Percentiles rank a stretch among this genome's conserved stretches.
phyloP scores from a whole-genome alignment of 2,113 vertebrate genomes.

The Cavia porcellus region DNA sequence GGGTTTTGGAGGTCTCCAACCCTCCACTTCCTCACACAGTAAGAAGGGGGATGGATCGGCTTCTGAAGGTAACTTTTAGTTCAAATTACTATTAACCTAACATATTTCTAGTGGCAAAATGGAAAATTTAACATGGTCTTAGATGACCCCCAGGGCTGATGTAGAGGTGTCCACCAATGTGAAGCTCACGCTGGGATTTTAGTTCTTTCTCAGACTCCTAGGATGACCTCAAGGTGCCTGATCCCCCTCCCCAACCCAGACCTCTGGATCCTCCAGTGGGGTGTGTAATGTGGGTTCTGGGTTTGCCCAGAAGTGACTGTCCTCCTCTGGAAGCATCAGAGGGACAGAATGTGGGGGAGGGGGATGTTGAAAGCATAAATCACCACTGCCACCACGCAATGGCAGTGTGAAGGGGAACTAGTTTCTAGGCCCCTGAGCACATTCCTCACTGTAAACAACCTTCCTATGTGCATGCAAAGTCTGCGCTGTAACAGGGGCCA shows the following conservation, averaged over 20 bases:
- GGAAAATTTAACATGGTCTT: neutral
- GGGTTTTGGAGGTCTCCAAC: neutral
- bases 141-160: too few species aligned
- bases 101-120: neutral
- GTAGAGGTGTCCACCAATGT: neutral
- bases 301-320: neutral
- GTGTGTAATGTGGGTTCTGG: neutral
- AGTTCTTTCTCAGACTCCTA: neutral
- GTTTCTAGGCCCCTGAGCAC: neutral
- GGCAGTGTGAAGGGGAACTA: neutral
- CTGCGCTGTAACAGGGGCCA: neutral
- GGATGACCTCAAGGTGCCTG: neutral
- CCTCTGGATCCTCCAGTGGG: neutral
- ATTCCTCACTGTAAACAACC: neutral
- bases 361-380: neutral
- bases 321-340: neutral
- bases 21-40: neutral
- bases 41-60: neutral
- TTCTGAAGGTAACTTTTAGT: neutral
- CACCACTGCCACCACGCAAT: neutral
- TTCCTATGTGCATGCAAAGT: neutral
- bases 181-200: neutral
- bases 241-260: too few species aligned
- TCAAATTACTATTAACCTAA: neutral
- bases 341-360: neutral